Evolutionary conservation across 2,888 invertebrate genomes (phyloP), one percentile per base, ranked within the genome.

Genomic region (Yponomeuta plumbellus): DNA sequence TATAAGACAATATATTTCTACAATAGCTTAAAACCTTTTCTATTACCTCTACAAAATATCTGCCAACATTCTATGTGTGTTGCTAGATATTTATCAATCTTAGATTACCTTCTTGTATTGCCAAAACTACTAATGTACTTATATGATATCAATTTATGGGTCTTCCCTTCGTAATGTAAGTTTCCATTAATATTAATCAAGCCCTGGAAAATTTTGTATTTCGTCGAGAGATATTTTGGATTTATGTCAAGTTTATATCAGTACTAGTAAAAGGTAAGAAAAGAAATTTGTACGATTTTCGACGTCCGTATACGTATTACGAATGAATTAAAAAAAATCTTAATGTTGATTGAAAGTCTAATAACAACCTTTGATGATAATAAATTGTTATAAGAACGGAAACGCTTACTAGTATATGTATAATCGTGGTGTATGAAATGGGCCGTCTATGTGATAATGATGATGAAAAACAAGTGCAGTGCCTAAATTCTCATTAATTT

Each of bases 351-450:
- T 13, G 44, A 52, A 17, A n/a, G 34, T 22, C 44, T 57, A 56
- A 66, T 26, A 66, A 61, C 39, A 39, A 66, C 57, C 58, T 61
- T 56, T 63, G 34, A 58, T 80, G 80, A 85, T 86, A 84, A 84
- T 86, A 80, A 82, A 85, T 86, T 83, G 83, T 83, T 84, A 80
- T 83, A 87, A 86, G 83, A 84, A 86, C 79, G 86, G 84, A 88
- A 80, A 91, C 90, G 90, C 90, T 91, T 91, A 91, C 80, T 91
- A 90, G 90, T 78, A 76, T 88, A n/a, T n/a, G n/a, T n/a, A 85
- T 77, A 71, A 76, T 76, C 75, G 79, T 79, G 80, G 79, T 82
- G 81, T 83, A 81, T 80, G 78, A 80, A 81, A 79, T 80, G 78
- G 81, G 81, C 80, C 83, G 44, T 34, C 81, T 84, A 86, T 91